Conservation (phyloP, 1,140 invertebrate species). For the Penaeus indicus region DNA sequence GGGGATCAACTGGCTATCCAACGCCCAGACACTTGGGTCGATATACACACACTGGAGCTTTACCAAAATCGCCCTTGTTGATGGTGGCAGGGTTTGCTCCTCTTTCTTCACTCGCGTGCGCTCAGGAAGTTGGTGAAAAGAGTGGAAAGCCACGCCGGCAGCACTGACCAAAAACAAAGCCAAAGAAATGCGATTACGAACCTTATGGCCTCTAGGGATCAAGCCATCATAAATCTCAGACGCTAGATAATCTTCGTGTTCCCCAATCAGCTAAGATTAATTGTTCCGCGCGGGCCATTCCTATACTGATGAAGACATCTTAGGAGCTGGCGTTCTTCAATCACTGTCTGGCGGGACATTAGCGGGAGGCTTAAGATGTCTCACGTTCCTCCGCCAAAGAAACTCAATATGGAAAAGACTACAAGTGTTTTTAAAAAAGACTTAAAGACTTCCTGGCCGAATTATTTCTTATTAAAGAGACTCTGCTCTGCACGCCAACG, state of each 20-base stretch:
- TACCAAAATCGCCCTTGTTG: slow-evolving; percentile 25
- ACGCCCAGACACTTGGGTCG: too few relatives aligned
- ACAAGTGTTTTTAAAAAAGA: neutral
- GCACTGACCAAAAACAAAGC: neutral
- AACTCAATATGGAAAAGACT: neutral
- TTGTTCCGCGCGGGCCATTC: slow-evolving; percentile 50
- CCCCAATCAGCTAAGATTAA: slow-evolving; percentile 58
- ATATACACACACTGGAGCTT: neutral
- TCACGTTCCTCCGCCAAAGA: neutral
- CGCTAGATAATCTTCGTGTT: slow-evolving; percentile 55
- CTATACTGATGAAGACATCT: slow-evolving; percentile 53
- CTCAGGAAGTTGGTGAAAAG: slow-evolving; percentile 26
- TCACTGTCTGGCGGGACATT: slow-evolving; percentile 16
- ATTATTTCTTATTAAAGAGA: too few relatives aligned
- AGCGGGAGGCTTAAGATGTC: neutral
- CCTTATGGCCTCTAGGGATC: neutral
- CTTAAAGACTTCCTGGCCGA: too few relatives aligned
- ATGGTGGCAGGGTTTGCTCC: neutral
- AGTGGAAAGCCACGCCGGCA: neutral
- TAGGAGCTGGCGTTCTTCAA: neutral
- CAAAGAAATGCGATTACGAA: neutral
- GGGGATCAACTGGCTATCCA: neutral
- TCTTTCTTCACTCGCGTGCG: slow-evolving; percentile 16
- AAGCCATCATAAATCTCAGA: neutral
- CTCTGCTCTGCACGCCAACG: too few relatives aligned